Evolutionary conservation across 2,113 vertebrate genomes (phyloP), one percentile per base, ranked within the genome.

Genomic region (Rhodinocichla rosea): DNA sequence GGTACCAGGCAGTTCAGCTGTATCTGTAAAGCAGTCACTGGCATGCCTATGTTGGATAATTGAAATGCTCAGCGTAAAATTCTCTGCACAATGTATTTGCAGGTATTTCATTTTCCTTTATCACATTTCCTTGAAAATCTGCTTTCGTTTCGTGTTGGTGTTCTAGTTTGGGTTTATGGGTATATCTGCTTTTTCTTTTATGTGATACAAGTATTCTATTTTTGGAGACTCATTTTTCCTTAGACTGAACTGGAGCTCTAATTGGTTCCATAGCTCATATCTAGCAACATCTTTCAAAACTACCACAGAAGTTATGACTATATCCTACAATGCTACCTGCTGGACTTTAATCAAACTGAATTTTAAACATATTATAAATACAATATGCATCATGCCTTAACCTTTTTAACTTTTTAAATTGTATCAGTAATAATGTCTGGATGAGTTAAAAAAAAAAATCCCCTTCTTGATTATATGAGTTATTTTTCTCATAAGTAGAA

Each of bases 211-310:
- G 27, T 63, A 60, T 22, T 87, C 75, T 93, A 83, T 96, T 90
- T 95, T 85, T 79, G 63, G 82, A 83, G 47, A 32, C 50, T 93
- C 68, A 86, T 95, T 96, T 96, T 86, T 94, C 60, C 88, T 94
- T 44, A 68, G 79, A 81, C 81, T 67, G 79, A 83, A 37, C 79
- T 90, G 63, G 33, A 74, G 49, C 79, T 90, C 92, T 96, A 86
- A 96, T 96, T 97, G 92, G 87, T 95, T 95, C 85, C 90, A 96
- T 95, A 91, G 82, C 92, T 97, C 92, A 92, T 81, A 83, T 81
- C 59, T 75, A 86, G 55, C 79, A 88, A 44, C 78, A 76, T 91
- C 63, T 74, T 95, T 92, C 83, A 87, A 63, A 94, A 70, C 59
- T 65, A 55, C 39, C 59, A 47, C 45, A 37, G 42, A 92, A 88